Conservation (phyloP, 1,140 invertebrate species). For the Temnothorax curvispinosus region DNA sequence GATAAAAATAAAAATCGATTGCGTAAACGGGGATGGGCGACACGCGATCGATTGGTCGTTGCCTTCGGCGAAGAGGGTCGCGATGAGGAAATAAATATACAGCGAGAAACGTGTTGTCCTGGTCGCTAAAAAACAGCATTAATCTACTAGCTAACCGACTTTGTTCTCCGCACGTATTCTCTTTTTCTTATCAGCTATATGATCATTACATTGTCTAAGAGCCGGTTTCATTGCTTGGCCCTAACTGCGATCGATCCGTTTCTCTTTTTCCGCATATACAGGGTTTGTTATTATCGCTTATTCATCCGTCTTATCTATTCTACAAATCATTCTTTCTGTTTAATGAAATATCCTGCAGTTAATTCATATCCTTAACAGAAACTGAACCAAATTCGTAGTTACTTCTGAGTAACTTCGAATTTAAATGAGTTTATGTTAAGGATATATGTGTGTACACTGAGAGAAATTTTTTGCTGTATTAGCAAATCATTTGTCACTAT, state of each 20-base stretch:
- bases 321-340: not conserved
- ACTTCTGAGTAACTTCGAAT: not conserved
- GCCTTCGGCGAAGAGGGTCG: conserved; percentile 30
- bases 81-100: conserved; percentile 59
- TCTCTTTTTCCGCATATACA: not conserved
- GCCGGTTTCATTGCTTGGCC: conserved; percentile 26
- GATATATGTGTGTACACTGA: no score
- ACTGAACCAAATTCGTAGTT: not conserved
- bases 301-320: not conserved
- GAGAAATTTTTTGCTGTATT: no score
- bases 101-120: conserved; percentile 45
- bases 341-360: not conserved
- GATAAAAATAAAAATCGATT: conserved; percentile 22
- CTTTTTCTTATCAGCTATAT: conserved; percentile 33
- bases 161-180: conserved; percentile 12
- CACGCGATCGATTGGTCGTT: conserved; percentile 57
- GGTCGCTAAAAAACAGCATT: conserved; percentile 20
- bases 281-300: not conserved
- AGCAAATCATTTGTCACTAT: no score
- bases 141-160: conserved; percentile 29
- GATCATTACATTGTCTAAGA: conserved; percentile 51
- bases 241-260: conserved; percentile 11
- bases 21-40: not conserved
- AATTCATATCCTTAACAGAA: not conserved
- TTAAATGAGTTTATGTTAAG: no score